Percentiles rank a stretch among this genome's conserved stretches.
These are phyloP conservation scores for Aurelia aurita complex sp. Pacific DNA, from an alignment of 30 jellyfish, hydroid and myxozoan genomes.

Conservation along the genomic window DNA sequence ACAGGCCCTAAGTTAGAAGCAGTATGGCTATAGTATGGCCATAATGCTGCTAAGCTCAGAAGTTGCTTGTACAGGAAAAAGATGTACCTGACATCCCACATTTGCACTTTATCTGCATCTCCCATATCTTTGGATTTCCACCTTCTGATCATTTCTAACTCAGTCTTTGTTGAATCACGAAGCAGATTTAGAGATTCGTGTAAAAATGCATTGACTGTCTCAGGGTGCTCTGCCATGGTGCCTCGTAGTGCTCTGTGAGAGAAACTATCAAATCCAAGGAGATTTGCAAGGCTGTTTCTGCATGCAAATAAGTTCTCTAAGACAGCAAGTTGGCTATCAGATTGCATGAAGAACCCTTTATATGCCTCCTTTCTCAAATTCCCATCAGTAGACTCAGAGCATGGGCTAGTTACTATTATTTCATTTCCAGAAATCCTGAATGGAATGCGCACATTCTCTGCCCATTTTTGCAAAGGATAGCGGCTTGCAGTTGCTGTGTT, in stretches of 20 bases:
- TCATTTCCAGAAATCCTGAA: slow-evolving; percentile 44
- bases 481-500: slow-evolving; percentile 48
- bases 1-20: too few species aligned
- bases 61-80: too few species aligned
- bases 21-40: too few species aligned
- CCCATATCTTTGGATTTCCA: slow-evolving; percentile 57
- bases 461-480: slow-evolving; percentile 75
- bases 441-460: slow-evolving; percentile 66
- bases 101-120: slow-evolving; percentile 20
- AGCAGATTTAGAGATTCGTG: slow-evolving; percentile 56
- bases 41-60: too few species aligned
- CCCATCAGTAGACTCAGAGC: slow-evolving; percentile 59
- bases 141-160: slow-evolving; percentile 37
- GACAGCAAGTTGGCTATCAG: slow-evolving; percentile 55
- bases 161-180: slow-evolving; percentile 48
- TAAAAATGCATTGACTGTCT: slow-evolving; percentile 67
- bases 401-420: slow-evolving; percentile 60
- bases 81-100: slow-evolving; percentile 67
- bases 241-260: slow-evolving; percentile 85
- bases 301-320: slow-evolving; percentile 64
- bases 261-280: slow-evolving; percentile 83
- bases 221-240: slow-evolving; percentile 89
- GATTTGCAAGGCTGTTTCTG: slow-evolving; percentile 75
- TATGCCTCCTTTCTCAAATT: slow-evolving; percentile 67
- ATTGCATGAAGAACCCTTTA: slow-evolving; percentile 68